Conservation (phyloP, 1,140 invertebrate genomes). For the Drosophila serrata region DNA sequence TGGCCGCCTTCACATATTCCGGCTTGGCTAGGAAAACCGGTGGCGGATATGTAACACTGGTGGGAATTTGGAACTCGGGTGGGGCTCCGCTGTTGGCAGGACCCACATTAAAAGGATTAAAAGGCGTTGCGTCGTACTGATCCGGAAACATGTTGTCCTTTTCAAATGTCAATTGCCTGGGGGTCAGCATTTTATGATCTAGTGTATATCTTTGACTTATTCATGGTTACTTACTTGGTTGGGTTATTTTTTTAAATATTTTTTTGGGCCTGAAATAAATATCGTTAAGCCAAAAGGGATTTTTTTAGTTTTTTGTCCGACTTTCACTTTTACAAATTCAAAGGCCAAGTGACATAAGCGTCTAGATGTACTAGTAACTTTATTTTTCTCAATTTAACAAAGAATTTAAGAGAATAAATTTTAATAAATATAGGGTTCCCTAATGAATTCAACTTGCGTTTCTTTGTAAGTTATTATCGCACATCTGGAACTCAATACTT, state of each 20-base stretch:
- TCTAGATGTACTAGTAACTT: neutral
- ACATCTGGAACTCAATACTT: neutral
- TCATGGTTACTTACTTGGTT: conserved; percentile 12
- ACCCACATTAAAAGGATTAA: conserved; percentile 64
- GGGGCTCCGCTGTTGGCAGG: conserved; percentile 19
- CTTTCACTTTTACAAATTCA: neutral
- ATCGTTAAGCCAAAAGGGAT: neutral
- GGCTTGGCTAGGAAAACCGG: conserved; percentile 47
- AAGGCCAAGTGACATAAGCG: conserved; percentile 10
- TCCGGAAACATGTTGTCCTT: conserved; percentile 47
- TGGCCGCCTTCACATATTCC: conserved; percentile 25
- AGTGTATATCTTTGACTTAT: neutral
- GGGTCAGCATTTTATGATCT: neutral
- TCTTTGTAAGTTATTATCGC: neutral
- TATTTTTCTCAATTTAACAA: neutral
- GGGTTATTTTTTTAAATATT: conserved; percentile 1
- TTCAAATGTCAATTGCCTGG: conserved; percentile 1
- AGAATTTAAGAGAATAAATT: neutral
- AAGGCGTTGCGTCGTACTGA: conserved; percentile 26
- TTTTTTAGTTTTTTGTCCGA: conserved; percentile 3
- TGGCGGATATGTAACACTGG: conserved; percentile 46
- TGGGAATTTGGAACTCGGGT: conserved; percentile 44
- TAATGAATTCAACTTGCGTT: neutral
- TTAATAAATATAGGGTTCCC: neutral
- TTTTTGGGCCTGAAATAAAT: conserved; percentile 10